These are phyloP conservation scores for Mechanitis messenoides DNA, from an alignment of 2,888 invertebrate species.

Conservation along the genomic window DNA sequence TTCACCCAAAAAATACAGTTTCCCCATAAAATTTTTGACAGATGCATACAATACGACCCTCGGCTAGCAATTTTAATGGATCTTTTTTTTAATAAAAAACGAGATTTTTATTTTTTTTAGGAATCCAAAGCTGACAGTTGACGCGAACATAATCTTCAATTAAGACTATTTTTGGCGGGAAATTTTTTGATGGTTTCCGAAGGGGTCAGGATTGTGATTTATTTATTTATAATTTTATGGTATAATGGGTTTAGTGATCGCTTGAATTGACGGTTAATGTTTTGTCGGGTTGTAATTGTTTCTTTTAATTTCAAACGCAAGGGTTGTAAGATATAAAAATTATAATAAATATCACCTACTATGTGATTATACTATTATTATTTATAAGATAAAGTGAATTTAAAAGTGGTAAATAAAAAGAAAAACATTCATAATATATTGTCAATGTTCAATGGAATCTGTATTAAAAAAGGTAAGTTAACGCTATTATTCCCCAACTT, in stretches of 20 bases:
- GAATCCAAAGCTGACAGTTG: conserved; percentile 74
- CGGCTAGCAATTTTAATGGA: conserved; percentile 61
- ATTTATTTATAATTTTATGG: conserved; percentile 57
- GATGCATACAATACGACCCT: conserved; percentile 62
- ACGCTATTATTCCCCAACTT: too few relatives aligned
- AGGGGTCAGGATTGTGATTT: conserved; percentile 56
- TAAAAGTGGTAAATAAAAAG: too few relatives aligned
- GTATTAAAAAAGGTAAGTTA: too few relatives aligned
- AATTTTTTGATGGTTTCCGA: conserved; percentile 35
- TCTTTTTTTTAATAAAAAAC: conserved; percentile 54
- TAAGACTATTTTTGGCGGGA: conserved; percentile 65
- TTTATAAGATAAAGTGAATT: too few relatives aligned
- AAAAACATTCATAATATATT: too few relatives aligned
- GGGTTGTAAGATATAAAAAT: too few relatives aligned
- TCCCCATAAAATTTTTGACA: conserved; percentile 59
- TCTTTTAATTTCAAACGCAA: background rate
- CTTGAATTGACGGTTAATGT: conserved; percentile 8
- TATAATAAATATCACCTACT: too few relatives aligned
- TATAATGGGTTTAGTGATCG: conserved; percentile 32
- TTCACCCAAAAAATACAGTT: conserved; percentile 46
- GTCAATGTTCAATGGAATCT: too few relatives aligned
- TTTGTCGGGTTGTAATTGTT: background rate
- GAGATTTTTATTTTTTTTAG: conserved; percentile 51
- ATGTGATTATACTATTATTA: too few relatives aligned
- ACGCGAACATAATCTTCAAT: conserved; percentile 76